Conservation (phyloP, 1,140 invertebrate species). For the Panagrolaimus sp. region DNA sequence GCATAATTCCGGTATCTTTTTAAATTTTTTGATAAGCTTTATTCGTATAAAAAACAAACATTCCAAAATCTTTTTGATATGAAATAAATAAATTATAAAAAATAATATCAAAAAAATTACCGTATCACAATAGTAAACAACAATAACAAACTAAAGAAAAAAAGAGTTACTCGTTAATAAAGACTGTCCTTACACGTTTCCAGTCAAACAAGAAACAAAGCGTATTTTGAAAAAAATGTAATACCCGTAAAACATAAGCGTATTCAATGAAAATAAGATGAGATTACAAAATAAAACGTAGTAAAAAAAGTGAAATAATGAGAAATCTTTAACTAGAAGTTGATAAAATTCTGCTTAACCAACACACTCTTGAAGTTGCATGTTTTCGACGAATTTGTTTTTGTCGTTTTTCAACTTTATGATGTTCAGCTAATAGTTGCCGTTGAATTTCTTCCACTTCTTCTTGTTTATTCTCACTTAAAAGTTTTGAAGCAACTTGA, state of each 20-base stretch:
- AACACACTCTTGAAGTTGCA: background rate
- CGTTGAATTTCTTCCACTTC: background rate
- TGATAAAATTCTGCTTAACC: slow-evolving; percentile 1
- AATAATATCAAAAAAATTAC: no score
- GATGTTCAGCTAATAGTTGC: background rate
- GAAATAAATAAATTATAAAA: no score
- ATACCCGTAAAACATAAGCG: background rate
- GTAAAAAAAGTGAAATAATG: background rate
- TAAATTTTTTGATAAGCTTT: no score
- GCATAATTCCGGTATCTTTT: background rate
- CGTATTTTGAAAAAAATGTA: background rate
- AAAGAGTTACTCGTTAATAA: no score
- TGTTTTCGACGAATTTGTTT: slow-evolving; percentile 9
- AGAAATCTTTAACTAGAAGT: slow-evolving; percentile 4
- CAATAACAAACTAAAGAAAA: no score
- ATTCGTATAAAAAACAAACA: no score
- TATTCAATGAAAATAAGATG: no score
- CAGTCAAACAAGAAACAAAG: background rate
- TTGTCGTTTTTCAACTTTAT: slow-evolving; percentile 1
- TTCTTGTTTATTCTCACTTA: background rate
- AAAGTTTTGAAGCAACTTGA: slow-evolving; percentile 25
- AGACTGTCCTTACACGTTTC: background rate
- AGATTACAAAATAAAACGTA: no score
- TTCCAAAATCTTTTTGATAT: no score
- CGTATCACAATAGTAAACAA: no score